Evolutionary conservation across 2,113 vertebrate genomes (phyloP).

Genomic region (Anarrhichthys ocellatus): DNA sequence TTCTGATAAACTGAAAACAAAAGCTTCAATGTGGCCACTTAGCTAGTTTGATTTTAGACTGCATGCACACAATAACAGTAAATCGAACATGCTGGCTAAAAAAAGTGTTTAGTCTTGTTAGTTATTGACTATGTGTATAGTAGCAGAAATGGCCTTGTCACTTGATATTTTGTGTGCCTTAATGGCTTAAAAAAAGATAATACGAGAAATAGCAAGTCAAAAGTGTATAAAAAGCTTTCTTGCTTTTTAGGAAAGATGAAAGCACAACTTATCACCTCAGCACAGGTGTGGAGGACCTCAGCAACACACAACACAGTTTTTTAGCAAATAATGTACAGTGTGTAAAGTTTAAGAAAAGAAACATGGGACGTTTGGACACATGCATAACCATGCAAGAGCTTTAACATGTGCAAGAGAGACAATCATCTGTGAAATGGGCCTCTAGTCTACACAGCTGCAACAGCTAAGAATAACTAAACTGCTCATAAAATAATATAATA

Average conservation of each 20-base stretch:
- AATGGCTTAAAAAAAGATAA: not conserved
- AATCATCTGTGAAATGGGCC: not conserved
- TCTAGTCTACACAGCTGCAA: not conserved
- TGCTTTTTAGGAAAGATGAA: not conserved
- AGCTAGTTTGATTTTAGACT: not conserved
- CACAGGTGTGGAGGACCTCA: not conserved
- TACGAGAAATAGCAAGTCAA: not conserved
- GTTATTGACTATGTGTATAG: not conserved
- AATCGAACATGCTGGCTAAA: not conserved
- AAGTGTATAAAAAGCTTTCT: too few species aligned
- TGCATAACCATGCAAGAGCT: not conserved
- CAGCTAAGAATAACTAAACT: not conserved
- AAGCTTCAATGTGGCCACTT: constrained; percentile 1
- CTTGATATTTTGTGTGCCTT: not conserved
- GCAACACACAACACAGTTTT: not conserved
- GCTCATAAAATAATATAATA: not conserved
- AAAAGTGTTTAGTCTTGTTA: not conserved
- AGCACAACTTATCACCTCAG: not conserved
- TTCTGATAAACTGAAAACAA: not conserved
- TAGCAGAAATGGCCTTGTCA: not conserved
- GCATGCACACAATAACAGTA: not conserved
- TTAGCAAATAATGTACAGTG: not conserved
- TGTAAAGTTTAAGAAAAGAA: not conserved
- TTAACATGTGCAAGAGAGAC: not conserved
- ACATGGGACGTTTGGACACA: not conserved